Base-by-base conservation (phyloP, 2,113 vertebrate species). In the Myxocyprinus asiaticus region DNA sequence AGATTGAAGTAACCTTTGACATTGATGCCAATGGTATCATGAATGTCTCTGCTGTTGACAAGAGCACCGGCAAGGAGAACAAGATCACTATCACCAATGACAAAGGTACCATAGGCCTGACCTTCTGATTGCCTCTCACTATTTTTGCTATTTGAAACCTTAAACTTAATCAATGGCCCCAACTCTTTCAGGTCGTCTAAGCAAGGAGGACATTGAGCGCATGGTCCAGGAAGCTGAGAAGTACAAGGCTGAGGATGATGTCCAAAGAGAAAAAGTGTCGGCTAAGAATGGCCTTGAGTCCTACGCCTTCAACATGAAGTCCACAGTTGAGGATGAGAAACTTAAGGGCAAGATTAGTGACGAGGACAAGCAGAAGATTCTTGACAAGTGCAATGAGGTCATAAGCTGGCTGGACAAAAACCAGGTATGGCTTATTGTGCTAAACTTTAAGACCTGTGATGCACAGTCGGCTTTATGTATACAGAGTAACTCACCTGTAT, bases 51-150 rank as follows among this genome's bases (percentile, higher is more conserved):
- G 92, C 92, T 0, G 88, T 67, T 0, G 93, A 94, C 82, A 94
- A 90, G 82, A 91, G 85, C 86, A 93, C 93, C 0, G 92, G 92
- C 43, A 93, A 91, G 76, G 91, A 93, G 82, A 93, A 91, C 83
- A 98, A 98, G 88, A 98, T 98, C 74, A 98, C 96, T 0, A 97
- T 98, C 78, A 97, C 95, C 0, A 96, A 98, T 0, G 96, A 98
- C 83, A 98, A 97, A 88, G 94, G 95, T 95, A 86, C 11, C 42
- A 43, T 33, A 15, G 44, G 14, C 0, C 14, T 15, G 4, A 45
- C 14, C 11, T 56, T 56, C 5, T 58, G 10, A 53, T 7, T 55
- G 63, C 33, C 6, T 14, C 3, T 3, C 14, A 5, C 65, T 43
- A 65, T 43, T 33, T 33, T 33, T 33, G 22, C 22, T 33, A 17